phyloP scores from a whole-genome alignment of 2,113 vertebrate genomes.

The Mormyrus lacerda region DNA sequence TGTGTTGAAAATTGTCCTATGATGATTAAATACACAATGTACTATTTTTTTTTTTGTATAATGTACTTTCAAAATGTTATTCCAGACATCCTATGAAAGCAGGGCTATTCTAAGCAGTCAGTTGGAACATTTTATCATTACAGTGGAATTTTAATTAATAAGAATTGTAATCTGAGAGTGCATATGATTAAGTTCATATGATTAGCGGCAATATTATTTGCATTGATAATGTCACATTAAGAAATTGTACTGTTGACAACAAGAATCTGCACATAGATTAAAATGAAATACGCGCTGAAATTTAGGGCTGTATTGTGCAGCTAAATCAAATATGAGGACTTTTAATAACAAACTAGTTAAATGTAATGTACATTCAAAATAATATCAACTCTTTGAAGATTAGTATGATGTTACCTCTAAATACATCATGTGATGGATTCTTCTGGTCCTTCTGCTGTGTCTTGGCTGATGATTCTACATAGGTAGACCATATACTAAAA shows the following conservation, averaged over 20 bases:
- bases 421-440: background rate
- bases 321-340: background rate
- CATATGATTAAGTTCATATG: background rate
- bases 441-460: background rate
- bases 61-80: background rate
- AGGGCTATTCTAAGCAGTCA: background rate
- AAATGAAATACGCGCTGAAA: background rate
- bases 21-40: conserved; percentile 2
- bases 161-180: background rate
- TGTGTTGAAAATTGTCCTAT: background rate
- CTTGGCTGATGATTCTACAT: background rate
- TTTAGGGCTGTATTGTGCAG: background rate
- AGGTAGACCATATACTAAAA: background rate
- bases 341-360: background rate
- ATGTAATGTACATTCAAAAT: background rate
- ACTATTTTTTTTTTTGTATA: background rate
- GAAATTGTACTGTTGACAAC: background rate
- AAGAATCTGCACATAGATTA: background rate
- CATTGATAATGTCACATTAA: background rate
- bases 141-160: background rate
- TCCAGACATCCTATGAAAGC: background rate
- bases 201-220: background rate
- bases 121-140: background rate
- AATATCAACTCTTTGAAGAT: background rate
- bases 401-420: background rate